Evolutionary conservation across 2,113 vertebrate species (phyloP), one percentile per base, ranked within the genome.

Genomic region (Rhinopithecus roxellana): DNA sequence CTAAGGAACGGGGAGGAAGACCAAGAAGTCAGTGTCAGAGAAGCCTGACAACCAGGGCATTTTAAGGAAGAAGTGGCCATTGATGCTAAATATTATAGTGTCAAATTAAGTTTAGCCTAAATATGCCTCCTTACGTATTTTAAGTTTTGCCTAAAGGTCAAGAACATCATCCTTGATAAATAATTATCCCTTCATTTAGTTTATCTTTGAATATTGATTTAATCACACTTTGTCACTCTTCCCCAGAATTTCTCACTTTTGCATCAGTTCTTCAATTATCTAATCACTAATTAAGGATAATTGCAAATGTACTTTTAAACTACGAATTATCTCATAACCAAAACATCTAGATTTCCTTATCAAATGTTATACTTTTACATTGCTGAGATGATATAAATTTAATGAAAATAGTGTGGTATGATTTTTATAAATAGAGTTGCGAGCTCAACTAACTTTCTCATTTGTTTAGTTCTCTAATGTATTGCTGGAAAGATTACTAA

Each of bases 321-420:
- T 32, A 79, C 48, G 16, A 38, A 55, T 87, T 72, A 16, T 59
- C 12, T 64, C n/a, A 38, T 50, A 85, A 61, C n/a, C 78, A 77
- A 88, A 79, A 79, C 70, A 67, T 1, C 4, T 74, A 72, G 6
- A 85, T 70, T 78, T 40, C 4, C 70, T 67, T n/a, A 87, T 72
- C 23, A 96, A 82, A 70, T 69, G 35, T 43, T 88, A 38, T 7
- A 45, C 3, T 78, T 8, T 43, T 14, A n/a, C 86, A 69, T 32
- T 78, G 10, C 48, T 92, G 10, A 89, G 45, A 55, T 30, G 61
- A 55, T 30, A 70, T 69, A 11, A 48, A 69, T 57, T 77, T 79
- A 87, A 85, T 94, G 32, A 89, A 87, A 83, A 87, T 97, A 79
- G 75, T 80, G 8, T 90, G 70, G 3, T 75, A 6, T 90, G 12